phyloP scores from a whole-genome alignment of 2,797 vertebrate species.

The Lates japonicus region DNA sequence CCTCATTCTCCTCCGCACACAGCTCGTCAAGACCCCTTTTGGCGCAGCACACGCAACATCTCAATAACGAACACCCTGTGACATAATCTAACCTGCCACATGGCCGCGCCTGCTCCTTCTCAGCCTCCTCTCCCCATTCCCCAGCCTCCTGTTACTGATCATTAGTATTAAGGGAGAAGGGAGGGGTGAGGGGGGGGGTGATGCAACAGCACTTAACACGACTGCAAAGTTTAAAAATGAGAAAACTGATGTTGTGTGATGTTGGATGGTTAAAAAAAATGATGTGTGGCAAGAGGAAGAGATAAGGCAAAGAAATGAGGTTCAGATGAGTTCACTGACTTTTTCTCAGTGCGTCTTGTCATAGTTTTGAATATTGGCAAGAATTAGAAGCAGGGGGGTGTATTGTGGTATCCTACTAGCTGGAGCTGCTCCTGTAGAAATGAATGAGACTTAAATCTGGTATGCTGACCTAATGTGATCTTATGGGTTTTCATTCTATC shows the following conservation, averaged over 20 bases:
- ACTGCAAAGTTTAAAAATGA: constrained; percentile 54
- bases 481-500: neutral
- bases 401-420: neutral
- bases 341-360: constrained; percentile 8
- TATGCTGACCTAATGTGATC: constrained; percentile 10
- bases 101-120: constrained; percentile 51
- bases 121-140: constrained; percentile 1
- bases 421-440: constrained; percentile 14
- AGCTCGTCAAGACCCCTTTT: constrained; percentile 49
- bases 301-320: constrained; percentile 3
- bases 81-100: constrained; percentile 69
- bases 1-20: constrained; percentile 44
- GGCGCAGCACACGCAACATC: constrained; percentile 36
- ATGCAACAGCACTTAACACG: constrained; percentile 56
- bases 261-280: constrained; percentile 18
- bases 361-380: constrained; percentile 1
- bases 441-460: constrained; percentile 5
- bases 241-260: constrained; percentile 26
- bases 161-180: constrained; percentile 40
- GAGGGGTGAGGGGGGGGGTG: constrained; percentile 10
- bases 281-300: neutral
- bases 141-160: constrained; percentile 47
- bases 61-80: constrained; percentile 60
- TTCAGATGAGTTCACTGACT: neutral
- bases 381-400: neutral